Base-by-base conservation (phyloP, 2,888 invertebrate genomes). In the Sminthurides aquaticus region DNA sequence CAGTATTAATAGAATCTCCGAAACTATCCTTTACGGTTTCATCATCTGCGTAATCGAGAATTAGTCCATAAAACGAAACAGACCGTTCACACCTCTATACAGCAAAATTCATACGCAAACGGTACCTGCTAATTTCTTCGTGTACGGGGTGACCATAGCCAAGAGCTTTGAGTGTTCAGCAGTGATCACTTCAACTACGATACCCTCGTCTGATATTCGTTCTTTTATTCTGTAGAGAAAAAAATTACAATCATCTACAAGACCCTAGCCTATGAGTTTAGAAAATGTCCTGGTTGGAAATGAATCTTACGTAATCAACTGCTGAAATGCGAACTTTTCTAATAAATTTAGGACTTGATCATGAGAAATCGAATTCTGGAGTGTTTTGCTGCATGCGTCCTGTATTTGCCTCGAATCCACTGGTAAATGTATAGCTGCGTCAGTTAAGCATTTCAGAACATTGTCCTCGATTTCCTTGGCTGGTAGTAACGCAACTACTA, bases 321-420 rank as follows among this genome's bases (percentile, higher is more conserved):
- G 85, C 77, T 90, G 90, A n/a, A 86, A 84, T 1, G 89, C 85
- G 77, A 91, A 85, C 78, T 90, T 90, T 74, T 87, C 86, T 2
- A 91, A 78, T 57, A 90, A 81, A 77, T 87, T 88, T 73, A 86
- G 85, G 8, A 91, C 82, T 71, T 85, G 82, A 57, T 84, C 80
- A 70, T 86, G 83, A 2, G 84, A 81, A 3, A 85, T 81, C 59
- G 80, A 79, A 72, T 80, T 76, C 25, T 72, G 80, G 76, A 79
- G 70, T 49, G 79, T 81, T 75, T 81, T 82, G 68, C 79, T 82
- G 65, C 82, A 83, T 65, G 81, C 82, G 68, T 82, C 80, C 1
- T 84, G 79, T 24, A 91, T 79, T 67, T 86, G 86, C 2, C 82
- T 82, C 0, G 89, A 87, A 57, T 86, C 85, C 56, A 87, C 84